These are phyloP conservation scores for Eupsittula cactorum DNA, from an alignment of 2,113 vertebrate genomes.

Conservation along the genomic window DNA sequence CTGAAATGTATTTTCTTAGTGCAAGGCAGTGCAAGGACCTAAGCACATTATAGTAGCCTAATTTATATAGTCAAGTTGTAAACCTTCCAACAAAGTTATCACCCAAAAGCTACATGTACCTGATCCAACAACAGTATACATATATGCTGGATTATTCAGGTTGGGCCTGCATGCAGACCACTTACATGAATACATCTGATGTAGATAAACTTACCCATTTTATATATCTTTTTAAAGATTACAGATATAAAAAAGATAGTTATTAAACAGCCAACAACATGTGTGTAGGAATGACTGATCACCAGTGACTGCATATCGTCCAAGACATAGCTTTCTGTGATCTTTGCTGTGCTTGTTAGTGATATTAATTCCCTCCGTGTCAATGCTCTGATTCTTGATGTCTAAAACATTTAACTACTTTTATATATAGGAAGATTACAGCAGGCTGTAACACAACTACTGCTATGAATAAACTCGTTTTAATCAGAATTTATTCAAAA, in stretches of 20 bases:
- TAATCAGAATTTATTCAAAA: background rate
- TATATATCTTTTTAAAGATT: background rate
- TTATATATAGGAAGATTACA: background rate
- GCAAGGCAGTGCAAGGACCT: background rate
- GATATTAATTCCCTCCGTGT: background rate
- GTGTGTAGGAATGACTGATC: background rate
- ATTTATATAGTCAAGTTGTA: background rate
- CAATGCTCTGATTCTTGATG: background rate
- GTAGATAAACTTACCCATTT: background rate
- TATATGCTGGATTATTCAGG: background rate
- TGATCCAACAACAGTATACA: background rate
- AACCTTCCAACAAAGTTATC: background rate
- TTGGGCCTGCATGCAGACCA: background rate
- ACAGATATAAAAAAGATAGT: background rate
- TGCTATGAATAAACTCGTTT: background rate
- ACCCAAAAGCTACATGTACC: background rate
- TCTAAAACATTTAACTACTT: background rate
- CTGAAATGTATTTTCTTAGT: background rate
- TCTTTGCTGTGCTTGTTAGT: background rate
- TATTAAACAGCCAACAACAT: background rate
- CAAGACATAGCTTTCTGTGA: background rate
- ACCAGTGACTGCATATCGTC: background rate
- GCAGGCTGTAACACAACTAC: background rate
- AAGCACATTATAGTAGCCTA: background rate
- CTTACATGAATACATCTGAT: background rate